phyloP scores from a whole-genome alignment of 2,888 invertebrate species.

The Dusona sp. region DNA sequence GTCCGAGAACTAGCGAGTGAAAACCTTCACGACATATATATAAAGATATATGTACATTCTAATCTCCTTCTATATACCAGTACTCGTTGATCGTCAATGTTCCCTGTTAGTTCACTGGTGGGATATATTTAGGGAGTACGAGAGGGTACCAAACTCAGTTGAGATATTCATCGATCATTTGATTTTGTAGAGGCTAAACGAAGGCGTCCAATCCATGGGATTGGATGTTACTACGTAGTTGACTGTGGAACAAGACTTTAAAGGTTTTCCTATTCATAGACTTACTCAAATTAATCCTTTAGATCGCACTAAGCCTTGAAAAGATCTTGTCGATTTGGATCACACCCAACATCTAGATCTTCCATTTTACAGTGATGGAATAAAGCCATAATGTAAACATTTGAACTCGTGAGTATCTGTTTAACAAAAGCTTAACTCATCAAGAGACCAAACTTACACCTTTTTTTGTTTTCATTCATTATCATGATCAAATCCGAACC shows the following conservation, averaged over 20 bases:
- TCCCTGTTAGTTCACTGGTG: background rate
- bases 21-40: background rate
- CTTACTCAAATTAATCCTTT: background rate
- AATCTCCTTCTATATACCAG: background rate
- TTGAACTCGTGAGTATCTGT: background rate
- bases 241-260: background rate
- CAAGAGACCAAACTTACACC: background rate
- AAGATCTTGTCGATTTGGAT: background rate
- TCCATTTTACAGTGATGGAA: background rate
- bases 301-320: background rate
- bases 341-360: background rate
- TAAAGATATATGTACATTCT: background rate
- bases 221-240: background rate
- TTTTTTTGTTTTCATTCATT: background rate
- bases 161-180: background rate
- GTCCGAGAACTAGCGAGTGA: background rate
- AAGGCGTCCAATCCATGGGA: background rate
- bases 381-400: background rate
- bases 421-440: background rate
- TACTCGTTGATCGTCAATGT: background rate
- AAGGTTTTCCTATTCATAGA: background rate
- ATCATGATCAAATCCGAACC: background rate
- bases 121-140: background rate
- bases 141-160: background rate
- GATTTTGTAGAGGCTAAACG: background rate